phyloP scores from a whole-genome alignment of 2,888 invertebrate genomes.

The Athetis lepigone region DNA sequence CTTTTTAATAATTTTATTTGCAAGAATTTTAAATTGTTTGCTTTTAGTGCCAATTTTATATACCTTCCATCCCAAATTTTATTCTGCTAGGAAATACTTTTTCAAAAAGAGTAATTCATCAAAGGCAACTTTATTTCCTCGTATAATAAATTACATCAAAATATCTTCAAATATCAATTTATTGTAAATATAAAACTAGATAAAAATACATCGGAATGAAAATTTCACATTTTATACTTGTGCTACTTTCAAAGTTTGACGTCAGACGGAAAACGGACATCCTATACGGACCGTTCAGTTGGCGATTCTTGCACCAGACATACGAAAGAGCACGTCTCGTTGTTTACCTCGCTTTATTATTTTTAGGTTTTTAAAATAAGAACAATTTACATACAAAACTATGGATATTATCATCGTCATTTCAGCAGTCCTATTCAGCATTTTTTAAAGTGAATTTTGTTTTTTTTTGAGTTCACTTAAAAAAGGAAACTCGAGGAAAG shows the following conservation, averaged over 20 bases:
- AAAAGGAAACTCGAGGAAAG: too few species aligned
- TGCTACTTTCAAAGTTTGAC: slow-evolving; percentile 48
- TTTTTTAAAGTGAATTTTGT: background rate
- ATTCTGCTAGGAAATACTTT: too few species aligned
- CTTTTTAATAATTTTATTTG: too few species aligned
- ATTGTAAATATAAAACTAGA: background rate
- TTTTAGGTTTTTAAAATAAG: background rate
- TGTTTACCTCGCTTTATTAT: slow-evolving; percentile 4
- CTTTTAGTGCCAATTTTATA: too few species aligned
- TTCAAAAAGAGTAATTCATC: too few species aligned
- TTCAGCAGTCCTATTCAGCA: background rate
- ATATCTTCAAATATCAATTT: too few species aligned
- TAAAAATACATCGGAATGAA: slow-evolving; percentile 16
- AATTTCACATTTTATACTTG: slow-evolving; percentile 38
- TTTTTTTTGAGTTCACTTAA: too few species aligned
- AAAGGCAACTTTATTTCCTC: too few species aligned
- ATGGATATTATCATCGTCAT: too few species aligned
- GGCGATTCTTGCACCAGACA: slow-evolving; percentile 47
- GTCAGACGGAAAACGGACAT: slow-evolving; percentile 56
- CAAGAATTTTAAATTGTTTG: too few species aligned
- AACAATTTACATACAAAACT: background rate
- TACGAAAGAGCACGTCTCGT: background rate
- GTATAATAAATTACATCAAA: too few species aligned
- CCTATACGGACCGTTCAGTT: slow-evolving; percentile 32
- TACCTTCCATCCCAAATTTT: too few species aligned